Evolutionary conservation across 2,113 vertebrate species (phyloP).

Genomic region (Amblyornis subalaris): DNA sequence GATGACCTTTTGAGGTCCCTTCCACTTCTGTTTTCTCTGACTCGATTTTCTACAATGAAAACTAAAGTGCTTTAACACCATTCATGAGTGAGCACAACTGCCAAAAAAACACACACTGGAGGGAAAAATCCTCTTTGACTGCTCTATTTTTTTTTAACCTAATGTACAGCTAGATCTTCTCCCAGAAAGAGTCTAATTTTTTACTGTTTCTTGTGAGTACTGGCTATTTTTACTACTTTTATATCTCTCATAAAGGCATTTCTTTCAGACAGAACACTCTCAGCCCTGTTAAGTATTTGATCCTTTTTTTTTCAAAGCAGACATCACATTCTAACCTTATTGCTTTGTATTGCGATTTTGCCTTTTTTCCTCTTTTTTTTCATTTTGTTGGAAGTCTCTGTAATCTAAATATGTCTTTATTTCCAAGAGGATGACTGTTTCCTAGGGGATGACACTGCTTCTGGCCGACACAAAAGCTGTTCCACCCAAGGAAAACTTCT

Average conservation of each 20-base stretch:
- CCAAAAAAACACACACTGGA: slow-evolving; percentile 1
- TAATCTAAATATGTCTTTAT: slow-evolving; percentile 60
- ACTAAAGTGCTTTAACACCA: neutral
- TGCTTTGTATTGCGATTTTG: slow-evolving; percentile 32
- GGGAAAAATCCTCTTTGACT: slow-evolving; percentile 21
- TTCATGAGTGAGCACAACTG: slow-evolving; percentile 4
- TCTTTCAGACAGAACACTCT: slow-evolving; percentile 40
- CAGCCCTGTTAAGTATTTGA: slow-evolving; percentile 32
- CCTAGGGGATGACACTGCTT: slow-evolving; percentile 59
- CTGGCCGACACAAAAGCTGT: slow-evolving; percentile 40
- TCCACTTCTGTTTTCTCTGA: slow-evolving; percentile 18
- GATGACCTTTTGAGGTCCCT: neutral
- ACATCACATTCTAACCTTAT: slow-evolving; percentile 46
- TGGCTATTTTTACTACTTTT: slow-evolving; percentile 60
- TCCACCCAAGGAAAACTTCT: slow-evolving; percentile 35
- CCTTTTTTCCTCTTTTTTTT: neutral
- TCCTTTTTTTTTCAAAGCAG: slow-evolving; percentile 22
- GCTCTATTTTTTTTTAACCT: slow-evolving; percentile 3
- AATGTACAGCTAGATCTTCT: neutral
- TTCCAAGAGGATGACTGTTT: slow-evolving; percentile 48
- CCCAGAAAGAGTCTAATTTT: slow-evolving; percentile 28
- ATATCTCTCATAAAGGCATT: slow-evolving; percentile 16
- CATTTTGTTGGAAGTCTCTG: neutral
- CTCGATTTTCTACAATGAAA: neutral
- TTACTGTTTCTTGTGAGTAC: slow-evolving; percentile 13